A percentile compares a stretch with the other conserved stretches of the same genome.
Conservation (phyloP, 23 tunicate genomes). For the Botrylloides violaceus region DNA sequence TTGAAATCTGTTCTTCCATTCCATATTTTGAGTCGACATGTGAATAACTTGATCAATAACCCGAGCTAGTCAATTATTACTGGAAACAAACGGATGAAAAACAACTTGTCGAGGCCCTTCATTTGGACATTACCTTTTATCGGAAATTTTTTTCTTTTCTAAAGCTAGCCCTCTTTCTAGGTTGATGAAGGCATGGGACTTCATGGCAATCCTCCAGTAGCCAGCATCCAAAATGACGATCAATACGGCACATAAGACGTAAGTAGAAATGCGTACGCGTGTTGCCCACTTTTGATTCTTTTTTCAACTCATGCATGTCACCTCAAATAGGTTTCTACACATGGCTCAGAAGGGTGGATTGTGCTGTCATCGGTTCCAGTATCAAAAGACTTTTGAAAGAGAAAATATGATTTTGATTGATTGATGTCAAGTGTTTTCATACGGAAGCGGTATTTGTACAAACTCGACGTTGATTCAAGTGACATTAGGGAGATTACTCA, state of each 20-base stretch:
- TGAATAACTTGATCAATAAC: neutral
- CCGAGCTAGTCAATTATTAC: neutral
- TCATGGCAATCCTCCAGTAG: slow-evolving; percentile 15
- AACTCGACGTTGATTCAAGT: slow-evolving; percentile 8
- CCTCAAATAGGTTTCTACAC: too few relatives aligned
- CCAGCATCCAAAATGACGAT: slow-evolving; percentile 9
- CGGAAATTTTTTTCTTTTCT: neutral
- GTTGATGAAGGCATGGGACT: slow-evolving; percentile 19
- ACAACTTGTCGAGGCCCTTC: neutral
- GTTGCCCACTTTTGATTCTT: too few relatives aligned
- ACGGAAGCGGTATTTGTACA: neutral
- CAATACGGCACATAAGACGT: slow-evolving; percentile 23
- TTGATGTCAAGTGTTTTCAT: neutral
- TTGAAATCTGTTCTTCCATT: too few relatives aligned
- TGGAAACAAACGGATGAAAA: neutral
- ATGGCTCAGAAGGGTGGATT: too few relatives aligned
- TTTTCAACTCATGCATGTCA: too few relatives aligned
- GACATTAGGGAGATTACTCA: too few relatives aligned
- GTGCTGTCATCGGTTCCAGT: slow-evolving; percentile 4
- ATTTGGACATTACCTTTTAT: neutral
- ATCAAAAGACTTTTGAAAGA: slow-evolving; percentile 5
- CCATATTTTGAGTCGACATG: too few relatives aligned
- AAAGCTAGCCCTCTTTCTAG: too few relatives aligned
- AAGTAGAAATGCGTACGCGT: too few relatives aligned
- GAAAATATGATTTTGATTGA: neutral